phyloP scores from a whole-genome alignment of 2,888 invertebrate species.

The Pyrochroa serraticornis region DNA sequence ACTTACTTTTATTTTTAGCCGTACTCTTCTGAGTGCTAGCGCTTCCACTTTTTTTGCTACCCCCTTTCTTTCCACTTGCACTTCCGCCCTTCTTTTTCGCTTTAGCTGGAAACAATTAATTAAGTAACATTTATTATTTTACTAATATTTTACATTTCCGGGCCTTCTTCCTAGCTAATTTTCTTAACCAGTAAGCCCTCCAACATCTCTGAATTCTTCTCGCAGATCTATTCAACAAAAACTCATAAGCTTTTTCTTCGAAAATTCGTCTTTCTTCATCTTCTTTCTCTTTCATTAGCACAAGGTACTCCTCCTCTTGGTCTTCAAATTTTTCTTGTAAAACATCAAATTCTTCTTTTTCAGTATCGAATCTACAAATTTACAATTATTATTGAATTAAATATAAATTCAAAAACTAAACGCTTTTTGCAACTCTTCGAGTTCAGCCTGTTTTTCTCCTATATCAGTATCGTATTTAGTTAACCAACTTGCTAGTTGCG shows the following conservation, averaged over 20 bases:
- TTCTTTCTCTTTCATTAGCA: constrained; percentile 65
- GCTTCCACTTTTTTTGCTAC: constrained; percentile 6
- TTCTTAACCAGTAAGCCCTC: constrained; percentile 40
- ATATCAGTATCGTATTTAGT: constrained; percentile 67
- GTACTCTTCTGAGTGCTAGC: not conserved
- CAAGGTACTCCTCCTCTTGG: constrained; percentile 63
- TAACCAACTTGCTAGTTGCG: constrained; percentile 64
- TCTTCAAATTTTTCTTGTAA: constrained; percentile 60
- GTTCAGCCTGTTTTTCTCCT: constrained; percentile 63
- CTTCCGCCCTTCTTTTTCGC: constrained; percentile 18
- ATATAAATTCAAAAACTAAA: constrained; percentile 23
- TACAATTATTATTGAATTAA: too few species aligned
- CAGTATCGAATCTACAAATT: constrained; percentile 58
- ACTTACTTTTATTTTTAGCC: not conserved
- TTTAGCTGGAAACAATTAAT: constrained; percentile 6
- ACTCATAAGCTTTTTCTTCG: constrained; percentile 57
- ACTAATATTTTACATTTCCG: constrained; percentile 22
- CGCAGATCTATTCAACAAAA: constrained; percentile 45
- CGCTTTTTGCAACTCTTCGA: constrained; percentile 60
- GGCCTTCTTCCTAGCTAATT: constrained; percentile 32
- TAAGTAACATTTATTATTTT: not conserved
- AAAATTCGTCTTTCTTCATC: constrained; percentile 64
- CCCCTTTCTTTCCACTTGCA: not conserved
- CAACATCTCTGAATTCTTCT: constrained; percentile 55
- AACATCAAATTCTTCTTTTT: constrained; percentile 57